Base-by-base conservation (phyloP, 2,888 invertebrate genomes). In the Cinara cedri region DNA sequence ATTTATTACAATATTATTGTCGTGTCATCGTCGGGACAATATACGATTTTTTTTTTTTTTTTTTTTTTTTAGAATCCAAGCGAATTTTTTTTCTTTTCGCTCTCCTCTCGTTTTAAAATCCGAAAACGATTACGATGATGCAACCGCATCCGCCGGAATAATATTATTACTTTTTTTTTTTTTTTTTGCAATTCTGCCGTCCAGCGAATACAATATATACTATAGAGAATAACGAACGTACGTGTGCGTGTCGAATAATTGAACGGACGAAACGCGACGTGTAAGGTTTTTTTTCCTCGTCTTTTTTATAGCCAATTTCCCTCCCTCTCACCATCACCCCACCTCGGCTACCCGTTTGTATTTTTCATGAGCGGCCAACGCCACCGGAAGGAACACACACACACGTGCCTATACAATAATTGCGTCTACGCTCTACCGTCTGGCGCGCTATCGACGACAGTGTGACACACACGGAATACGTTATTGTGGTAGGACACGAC, bases 381-480 rank as follows among this genome's bases (percentile, higher is more conserved):
- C 14, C 16, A 42, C 54, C 21, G 6, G 6, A 49, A 13, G 24
- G 34, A 34, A 10, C 1, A 13, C 42, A 44, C n/a, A 6, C 11
- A 19, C 42, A 44, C 14, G 21, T 11, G 16, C 21, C 14, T 21
- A 34, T 4, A 34, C n/a, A 55, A 55, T 21, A 71, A 71, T 55
- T 44, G 54, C 21, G 21, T 55, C 13, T 14, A 54, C 42, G 21
- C 26, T n/a, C 16, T 21, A 14, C 42, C 42, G 55, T 42, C 55
- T 55, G 21, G 71, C 21, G 21, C 42, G 21, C 16, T 10, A 8
- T 8, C 34, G 19, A 9, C 21, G 42, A 21, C 6, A 44, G 16
- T 11, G 21, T 1, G 21, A 71, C 71, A 44, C 55, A 44, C 6
- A 11, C 42, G 42, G 71, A 71, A 71, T 71, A 71, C 55, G 42